A percentile compares a stretch with the other conserved stretches of the same genome.
Evolutionary conservation across 2,797 vertebrate genomes (phyloP).

Genomic region (Falco rusticolus): DNA sequence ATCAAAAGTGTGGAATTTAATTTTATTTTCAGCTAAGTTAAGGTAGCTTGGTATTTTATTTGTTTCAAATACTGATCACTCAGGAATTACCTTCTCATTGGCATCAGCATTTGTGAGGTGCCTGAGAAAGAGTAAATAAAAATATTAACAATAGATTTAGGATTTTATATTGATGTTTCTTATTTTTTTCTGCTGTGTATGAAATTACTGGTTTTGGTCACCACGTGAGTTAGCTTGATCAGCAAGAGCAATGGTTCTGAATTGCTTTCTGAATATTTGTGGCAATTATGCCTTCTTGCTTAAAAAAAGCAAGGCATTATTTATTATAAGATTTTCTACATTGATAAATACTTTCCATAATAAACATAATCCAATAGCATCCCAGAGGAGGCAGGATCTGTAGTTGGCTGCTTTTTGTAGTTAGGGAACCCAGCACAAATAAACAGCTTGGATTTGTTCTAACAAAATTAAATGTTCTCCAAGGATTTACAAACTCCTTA

Average conservation of each 20-base stretch:
- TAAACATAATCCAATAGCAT: background rate
- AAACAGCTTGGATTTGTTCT: background rate
- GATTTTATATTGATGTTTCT: background rate
- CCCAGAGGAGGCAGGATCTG: background rate
- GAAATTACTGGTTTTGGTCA: background rate
- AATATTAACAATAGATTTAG: background rate
- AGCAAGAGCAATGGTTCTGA: background rate
- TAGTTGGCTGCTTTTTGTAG: background rate
- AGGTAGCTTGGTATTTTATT: background rate
- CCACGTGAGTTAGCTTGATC: background rate
- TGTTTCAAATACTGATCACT: background rate
- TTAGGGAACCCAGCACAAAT: background rate
- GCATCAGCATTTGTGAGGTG: background rate
- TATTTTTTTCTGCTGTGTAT: background rate
- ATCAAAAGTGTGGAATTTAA: rapidly evolving
- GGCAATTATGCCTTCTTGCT: background rate
- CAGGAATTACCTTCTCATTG: background rate
- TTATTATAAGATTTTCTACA: background rate
- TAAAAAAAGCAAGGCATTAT: background rate
- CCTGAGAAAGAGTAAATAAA: background rate
- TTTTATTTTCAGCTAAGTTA: background rate
- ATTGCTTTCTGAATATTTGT: background rate
- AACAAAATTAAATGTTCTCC: background rate
- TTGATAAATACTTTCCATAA: background rate
- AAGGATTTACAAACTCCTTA: background rate